Percentiles rank a stretch among this genome's conserved stretches.
phyloP scores from a whole-genome alignment of 2,113 vertebrate species.

The Aramus guarauna region DNA sequence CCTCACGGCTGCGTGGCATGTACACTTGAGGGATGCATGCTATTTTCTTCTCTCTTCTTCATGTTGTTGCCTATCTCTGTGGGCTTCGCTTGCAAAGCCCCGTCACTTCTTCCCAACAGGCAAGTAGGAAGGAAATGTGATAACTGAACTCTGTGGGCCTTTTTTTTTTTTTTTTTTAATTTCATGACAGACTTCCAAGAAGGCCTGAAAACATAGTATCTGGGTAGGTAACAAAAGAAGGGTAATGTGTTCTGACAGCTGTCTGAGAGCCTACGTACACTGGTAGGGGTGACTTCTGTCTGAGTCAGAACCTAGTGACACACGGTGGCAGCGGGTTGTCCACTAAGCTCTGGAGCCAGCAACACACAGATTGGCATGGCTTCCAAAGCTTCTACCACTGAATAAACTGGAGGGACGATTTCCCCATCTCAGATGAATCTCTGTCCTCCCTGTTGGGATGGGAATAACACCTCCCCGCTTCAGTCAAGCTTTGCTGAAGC shows the following conservation, averaged over 20 bases:
- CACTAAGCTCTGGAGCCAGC: neutral
- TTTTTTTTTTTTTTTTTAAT: neutral
- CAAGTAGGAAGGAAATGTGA: neutral
- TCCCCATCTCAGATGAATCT: neutral
- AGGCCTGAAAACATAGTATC: neutral
- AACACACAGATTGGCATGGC: neutral
- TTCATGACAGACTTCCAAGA: neutral
- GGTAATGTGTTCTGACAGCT: neutral
- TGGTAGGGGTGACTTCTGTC: neutral
- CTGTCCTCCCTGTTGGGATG: neutral
- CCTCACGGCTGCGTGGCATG: fast-evolving
- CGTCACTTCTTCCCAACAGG: neutral
- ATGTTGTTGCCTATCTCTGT: neutral
- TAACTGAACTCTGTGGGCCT: neutral
- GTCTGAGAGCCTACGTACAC: neutral
- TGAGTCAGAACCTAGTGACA: neutral
- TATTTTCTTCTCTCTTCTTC: neutral
- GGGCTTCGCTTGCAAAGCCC: neutral
- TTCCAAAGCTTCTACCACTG: neutral
- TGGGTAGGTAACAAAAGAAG: neutral
- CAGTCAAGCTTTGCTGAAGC: neutral
- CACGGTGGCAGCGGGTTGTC: neutral
- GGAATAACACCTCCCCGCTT: neutral
- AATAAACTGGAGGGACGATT: neutral
- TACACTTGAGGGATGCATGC: fast-evolving